A percentile compares a stretch with the other conserved stretches of the same genome.
Evolutionary conservation across 2,888 invertebrate species (phyloP).

Genomic region (Eudemis profundana): DNA sequence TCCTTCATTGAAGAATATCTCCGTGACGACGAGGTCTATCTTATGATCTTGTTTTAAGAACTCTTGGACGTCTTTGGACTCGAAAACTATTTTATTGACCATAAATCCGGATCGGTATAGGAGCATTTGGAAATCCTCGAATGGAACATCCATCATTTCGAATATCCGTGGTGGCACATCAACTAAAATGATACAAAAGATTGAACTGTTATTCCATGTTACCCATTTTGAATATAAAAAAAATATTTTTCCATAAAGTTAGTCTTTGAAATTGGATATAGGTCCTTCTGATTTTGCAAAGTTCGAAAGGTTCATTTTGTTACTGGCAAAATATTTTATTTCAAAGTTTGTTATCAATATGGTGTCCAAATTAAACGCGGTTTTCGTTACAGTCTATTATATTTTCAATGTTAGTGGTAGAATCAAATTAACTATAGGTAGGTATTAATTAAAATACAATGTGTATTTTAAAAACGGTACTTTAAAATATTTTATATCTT

Average conservation of each 20-base stretch:
- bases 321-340: neutral
- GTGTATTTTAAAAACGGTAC: too few relatives aligned
- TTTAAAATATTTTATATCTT: neutral
- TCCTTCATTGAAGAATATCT: slow-evolving; percentile 47
- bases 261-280: neutral
- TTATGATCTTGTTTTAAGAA: slow-evolving; percentile 46
- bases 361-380: neutral
- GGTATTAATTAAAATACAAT: too few relatives aligned
- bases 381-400: too few relatives aligned
- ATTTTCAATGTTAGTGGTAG: too few relatives aligned
- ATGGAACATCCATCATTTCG: slow-evolving; percentile 33
- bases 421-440: too few relatives aligned
- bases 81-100: slow-evolving; percentile 41
- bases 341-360: neutral
- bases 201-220: too few relatives aligned
- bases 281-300: too few relatives aligned
- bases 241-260: neutral
- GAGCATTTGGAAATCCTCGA: slow-evolving; percentile 38
- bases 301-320: too few relatives aligned
- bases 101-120: slow-evolving; percentile 42
- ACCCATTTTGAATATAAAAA: neutral
- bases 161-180: slow-evolving; percentile 41
- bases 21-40: slow-evolving; percentile 45
- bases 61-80: slow-evolving; percentile 45
- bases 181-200: slow-evolving; percentile 42